These are phyloP conservation scores for Acholoe squamosa DNA, from an alignment of 2,888 invertebrate species.

Conservation along the genomic window DNA sequence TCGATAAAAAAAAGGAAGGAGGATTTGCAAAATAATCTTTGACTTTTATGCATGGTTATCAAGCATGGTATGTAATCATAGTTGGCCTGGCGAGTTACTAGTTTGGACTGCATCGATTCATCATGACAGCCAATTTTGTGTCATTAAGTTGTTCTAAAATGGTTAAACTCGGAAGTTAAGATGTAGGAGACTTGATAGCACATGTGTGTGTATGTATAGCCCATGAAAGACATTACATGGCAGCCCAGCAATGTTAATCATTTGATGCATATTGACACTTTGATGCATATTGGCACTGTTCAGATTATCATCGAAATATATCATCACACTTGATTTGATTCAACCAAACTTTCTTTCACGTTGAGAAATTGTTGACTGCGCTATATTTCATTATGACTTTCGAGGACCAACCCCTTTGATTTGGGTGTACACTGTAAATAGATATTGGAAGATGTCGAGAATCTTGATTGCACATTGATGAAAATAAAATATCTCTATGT, in stretches of 20 bases:
- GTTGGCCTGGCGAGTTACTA: background rate
- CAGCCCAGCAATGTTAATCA: too few species aligned
- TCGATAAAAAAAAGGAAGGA: background rate
- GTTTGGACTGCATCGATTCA: background rate
- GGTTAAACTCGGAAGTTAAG: too few species aligned
- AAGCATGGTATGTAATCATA: background rate
- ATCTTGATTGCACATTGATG: background rate
- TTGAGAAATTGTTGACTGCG: background rate
- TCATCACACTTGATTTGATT: background rate
- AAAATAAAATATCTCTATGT: constrained; percentile 16
- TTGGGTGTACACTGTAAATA: background rate
- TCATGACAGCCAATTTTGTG: too few species aligned
- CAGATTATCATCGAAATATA: background rate
- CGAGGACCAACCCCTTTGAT: background rate
- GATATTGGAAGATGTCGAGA: background rate
- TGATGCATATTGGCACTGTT: too few species aligned
- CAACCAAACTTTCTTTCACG: background rate
- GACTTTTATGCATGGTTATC: background rate
- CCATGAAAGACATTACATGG: too few species aligned
- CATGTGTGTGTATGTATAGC: too few species aligned
- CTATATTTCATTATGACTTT: background rate
- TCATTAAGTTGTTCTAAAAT: too few species aligned
- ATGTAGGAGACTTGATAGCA: too few species aligned
- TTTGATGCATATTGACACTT: too few species aligned
- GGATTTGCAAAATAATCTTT: background rate